Percentiles rank a stretch among this genome's conserved stretches.
These are phyloP conservation scores for Channa striata DNA, from an alignment of 2,797 vertebrate genomes.

Conservation along the genomic window DNA sequence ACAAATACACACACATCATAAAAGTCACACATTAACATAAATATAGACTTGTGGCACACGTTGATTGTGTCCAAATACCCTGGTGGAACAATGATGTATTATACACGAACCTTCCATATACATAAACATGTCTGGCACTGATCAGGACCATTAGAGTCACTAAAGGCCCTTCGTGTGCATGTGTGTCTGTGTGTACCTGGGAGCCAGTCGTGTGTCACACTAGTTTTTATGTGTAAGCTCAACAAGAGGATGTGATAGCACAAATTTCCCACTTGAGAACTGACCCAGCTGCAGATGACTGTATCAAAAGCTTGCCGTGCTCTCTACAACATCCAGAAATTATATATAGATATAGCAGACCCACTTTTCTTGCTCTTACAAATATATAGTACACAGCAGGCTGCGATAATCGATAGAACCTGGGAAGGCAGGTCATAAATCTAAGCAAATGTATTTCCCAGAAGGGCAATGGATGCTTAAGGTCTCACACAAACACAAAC, in stretches of 20 bases:
- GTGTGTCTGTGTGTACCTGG: not conserved
- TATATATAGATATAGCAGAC: constrained; percentile 61
- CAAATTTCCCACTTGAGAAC: constrained; percentile 62
- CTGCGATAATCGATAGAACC: constrained; percentile 71
- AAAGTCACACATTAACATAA: constrained; percentile 13
- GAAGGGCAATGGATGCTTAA: constrained; percentile 52
- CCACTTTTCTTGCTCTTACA: constrained; percentile 66
- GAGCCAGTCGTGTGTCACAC: constrained; percentile 42
- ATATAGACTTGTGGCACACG: constrained; percentile 22
- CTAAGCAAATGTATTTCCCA: constrained; percentile 72
- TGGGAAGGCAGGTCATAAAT: constrained; percentile 73
- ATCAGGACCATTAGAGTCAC: constrained; percentile 65
- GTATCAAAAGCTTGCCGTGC: constrained; percentile 53
- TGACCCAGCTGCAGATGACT: constrained; percentile 64
- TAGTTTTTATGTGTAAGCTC: constrained; percentile 49
- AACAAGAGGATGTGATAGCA: constrained; percentile 46
- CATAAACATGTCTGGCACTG: constrained; percentile 67
- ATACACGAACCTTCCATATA: constrained; percentile 67
- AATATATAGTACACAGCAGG: constrained; percentile 58
- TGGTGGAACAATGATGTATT: constrained; percentile 61
- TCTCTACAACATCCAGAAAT: constrained; percentile 53
- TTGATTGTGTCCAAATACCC: constrained; percentile 44
- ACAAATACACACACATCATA: constrained; percentile 22
- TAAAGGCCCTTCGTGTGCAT: constrained; percentile 47
- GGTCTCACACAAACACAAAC: constrained; percentile 55